Conservation (phyloP, 92 coral and sea anemone genomes). For the Anthopleura xanthogrammica region DNA sequence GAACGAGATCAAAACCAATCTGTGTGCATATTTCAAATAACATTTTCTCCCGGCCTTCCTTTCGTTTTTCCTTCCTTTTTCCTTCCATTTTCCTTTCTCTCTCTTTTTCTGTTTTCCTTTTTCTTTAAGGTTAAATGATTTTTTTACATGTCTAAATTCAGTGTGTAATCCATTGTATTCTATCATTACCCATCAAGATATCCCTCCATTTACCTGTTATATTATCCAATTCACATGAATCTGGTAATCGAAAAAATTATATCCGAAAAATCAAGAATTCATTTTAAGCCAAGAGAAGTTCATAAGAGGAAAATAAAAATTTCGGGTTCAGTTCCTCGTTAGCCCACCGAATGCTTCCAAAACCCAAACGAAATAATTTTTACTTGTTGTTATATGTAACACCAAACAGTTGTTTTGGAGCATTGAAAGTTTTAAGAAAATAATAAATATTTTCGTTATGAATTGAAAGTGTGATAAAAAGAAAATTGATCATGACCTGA, state of each 20-base stretch:
- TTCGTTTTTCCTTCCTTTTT: neutral
- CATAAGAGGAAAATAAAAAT: too few relatives aligned
- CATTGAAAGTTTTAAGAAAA: too few relatives aligned
- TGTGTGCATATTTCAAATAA: neutral
- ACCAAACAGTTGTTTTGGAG: neutral
- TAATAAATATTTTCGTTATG: too few relatives aligned
- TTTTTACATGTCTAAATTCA: neutral
- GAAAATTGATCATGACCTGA: too few relatives aligned
- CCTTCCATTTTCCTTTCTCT: neutral
- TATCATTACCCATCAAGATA: neutral
- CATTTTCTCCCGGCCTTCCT: neutral
- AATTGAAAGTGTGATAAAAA: too few relatives aligned
- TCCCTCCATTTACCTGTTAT: conserved; percentile 1
- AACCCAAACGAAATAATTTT: too few relatives aligned
- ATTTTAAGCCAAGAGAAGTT: neutral
- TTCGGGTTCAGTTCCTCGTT: too few relatives aligned
- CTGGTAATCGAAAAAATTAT: neutral
- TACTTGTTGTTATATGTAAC: neutral
- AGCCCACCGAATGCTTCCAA: too few relatives aligned
- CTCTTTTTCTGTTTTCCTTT: neutral
- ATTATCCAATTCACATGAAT: neutral
- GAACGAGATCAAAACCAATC: neutral
- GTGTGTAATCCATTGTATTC: neutral
- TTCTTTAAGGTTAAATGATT: neutral
- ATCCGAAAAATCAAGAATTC: neutral